Evolutionary conservation across 2,888 invertebrate species (phyloP).

Genomic region (Petrophora chlorosata): DNA sequence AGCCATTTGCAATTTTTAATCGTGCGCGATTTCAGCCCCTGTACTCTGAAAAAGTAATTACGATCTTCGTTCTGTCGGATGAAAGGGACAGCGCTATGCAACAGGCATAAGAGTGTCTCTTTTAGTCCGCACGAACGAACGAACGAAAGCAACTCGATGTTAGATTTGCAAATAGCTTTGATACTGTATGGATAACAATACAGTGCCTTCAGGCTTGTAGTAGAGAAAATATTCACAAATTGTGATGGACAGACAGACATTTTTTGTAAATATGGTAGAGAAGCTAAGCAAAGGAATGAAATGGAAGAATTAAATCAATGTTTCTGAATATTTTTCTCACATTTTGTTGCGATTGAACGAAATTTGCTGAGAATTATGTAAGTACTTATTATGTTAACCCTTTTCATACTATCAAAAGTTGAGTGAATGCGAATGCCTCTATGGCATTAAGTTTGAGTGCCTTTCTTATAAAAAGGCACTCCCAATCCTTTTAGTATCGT

Average conservation of each 20-base stretch:
- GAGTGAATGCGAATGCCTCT: conserved; percentile 6
- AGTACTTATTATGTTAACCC: conserved; percentile 6
- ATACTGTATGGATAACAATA: background rate
- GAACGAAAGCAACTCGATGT: too few species aligned
- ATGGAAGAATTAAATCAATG: conserved; percentile 19
- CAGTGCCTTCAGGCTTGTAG: conserved; percentile 38
- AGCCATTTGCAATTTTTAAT: too few species aligned
- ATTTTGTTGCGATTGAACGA: conserved; percentile 10
- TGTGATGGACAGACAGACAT: conserved; percentile 51
- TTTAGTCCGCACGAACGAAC: too few species aligned
- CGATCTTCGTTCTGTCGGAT: too few species aligned
- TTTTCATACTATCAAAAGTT: conserved; percentile 2
- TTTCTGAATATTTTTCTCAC: conserved; percentile 14
- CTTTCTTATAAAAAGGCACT: conserved; percentile 1
- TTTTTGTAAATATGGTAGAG: conserved; percentile 29
- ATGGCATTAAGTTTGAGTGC: conserved; percentile 7
- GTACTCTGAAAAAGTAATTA: too few species aligned
- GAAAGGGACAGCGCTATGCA: too few species aligned
- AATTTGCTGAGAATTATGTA: conserved; percentile 4
- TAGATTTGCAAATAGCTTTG: background rate
- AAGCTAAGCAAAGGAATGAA: conserved; percentile 18
- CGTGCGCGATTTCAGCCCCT: too few species aligned
- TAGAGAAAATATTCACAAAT: conserved; percentile 53
- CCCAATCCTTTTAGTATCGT: background rate
- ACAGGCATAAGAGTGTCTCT: too few species aligned